Evolutionary conservation across 2,797 vertebrate genomes (phyloP), one percentile per base, ranked within the genome.

Genomic region (Epinephelus awoara): DNA sequence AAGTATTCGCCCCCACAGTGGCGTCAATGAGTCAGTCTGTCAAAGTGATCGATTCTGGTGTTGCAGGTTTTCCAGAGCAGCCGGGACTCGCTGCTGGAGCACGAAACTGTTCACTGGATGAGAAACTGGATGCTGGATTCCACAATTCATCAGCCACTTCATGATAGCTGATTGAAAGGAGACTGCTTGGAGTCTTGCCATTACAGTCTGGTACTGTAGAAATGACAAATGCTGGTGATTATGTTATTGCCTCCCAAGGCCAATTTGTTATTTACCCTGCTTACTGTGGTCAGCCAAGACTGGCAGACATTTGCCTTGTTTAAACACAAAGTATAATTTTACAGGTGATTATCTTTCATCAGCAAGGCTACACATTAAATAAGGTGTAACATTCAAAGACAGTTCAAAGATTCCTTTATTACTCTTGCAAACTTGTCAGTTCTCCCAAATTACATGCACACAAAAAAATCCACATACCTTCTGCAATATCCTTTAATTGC

Each of bases 1-100:
- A 93, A 94, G 93, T 93, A 91, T 91, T 92, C 67, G 51, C 80
- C 77, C 81, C 72, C 82, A 81, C 81, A 61, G 70, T 62, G 47
- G 55, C n/a, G 49, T 86, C 90, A 91, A 89, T 83, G 84, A 88
- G 84, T 81, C 80, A 65, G 83, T 78, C 84, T 76, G 88, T 89
- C 88, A 86, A 21, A 82, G 65, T 75, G 79, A 93, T 88, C 55
- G 80, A 91, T 89, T 70, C 68, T 1, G 42, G 42, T 8, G 67
- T 51, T 67, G 77, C 75, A 50, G 75, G 65, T 81, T 85, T 85
- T 77, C 76, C 76, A 14, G 52, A 79, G 67, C 59, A 40, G 75
- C 76, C 64, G 25, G 25, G 67, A 66, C 18, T 61, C 72, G 46
- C 21, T 61, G 25, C 29, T 42, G 38, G 75, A 66, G 67, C 74